Base-by-base conservation (phyloP, 2,888 invertebrate species). In the Acronicta psi region DNA sequence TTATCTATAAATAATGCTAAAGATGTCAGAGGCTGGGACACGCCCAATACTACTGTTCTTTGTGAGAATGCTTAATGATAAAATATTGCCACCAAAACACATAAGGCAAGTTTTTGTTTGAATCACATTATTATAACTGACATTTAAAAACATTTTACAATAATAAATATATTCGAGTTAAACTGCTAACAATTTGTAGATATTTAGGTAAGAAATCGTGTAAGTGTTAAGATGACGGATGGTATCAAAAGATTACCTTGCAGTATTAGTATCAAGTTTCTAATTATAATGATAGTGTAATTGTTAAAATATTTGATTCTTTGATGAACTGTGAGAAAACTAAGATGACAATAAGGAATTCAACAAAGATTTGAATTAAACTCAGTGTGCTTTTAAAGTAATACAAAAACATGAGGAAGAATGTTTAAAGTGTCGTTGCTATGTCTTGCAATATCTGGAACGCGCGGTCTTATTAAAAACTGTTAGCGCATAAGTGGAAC, bases 21-120 rank as follows among this genome's bases (percentile, higher is more conserved):
- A 58, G 25, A 66, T 50, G 69, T 59, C 73, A 75, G 61, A 77
- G 54, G 53, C 56, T 59, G 53, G 53, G 49, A 42, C 60, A 60
- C 47, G 37, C 57, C 58, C 40, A 57, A 42, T 1, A 63, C 44
- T 59, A 59, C 56, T 37, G 20, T 59, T 62, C 53, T 59, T 76
- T 56, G 54, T 66, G 45, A 55, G 53, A 43, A 56, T 55, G 6
- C 18, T 6, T 61, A 67, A 70, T 69, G 44, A 61, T 64, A 51
- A 73, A 73, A 63, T 69, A 66, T 57, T 45, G 29, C 45, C 17
- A 31, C 16, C 40, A 60, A 58, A 58, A 59, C 53, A 69, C 46
- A 51, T 64, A 37, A 64, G 20, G n/a, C 16, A 4, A 55, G 41
- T 50, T 38, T 55, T 65, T 56, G 16, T 66, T 53, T 46, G 8